Conservation (phyloP, 2,888 invertebrate genomes). For the Drosophila nr. fundita region DNA sequence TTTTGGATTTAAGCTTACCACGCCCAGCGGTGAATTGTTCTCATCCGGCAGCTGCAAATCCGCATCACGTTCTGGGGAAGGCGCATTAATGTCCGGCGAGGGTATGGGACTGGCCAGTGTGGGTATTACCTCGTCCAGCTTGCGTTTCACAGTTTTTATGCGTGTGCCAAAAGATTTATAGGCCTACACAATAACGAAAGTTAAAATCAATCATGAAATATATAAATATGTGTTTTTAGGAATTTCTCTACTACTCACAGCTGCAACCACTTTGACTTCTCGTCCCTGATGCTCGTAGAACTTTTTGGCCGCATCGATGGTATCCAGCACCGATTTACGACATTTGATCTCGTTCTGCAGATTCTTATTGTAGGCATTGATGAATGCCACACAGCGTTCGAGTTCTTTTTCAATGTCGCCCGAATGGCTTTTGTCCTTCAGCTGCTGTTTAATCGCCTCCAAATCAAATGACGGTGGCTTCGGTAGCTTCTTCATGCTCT, state of each 20-base stretch:
- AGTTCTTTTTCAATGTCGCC: constrained; percentile 95
- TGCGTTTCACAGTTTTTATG: constrained; percentile 93
- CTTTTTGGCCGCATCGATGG: constrained; percentile 92
- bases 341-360: constrained; percentile 93
- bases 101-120: constrained; percentile 89
- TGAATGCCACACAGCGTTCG: constrained; percentile 91
- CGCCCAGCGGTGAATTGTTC: constrained; percentile 65
- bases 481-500: constrained; percentile 86
- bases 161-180: constrained; percentile 97
- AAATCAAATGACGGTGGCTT: constrained; percentile 88
- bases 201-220: neutral
- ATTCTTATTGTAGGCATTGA: constrained; percentile 92
- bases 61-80: constrained; percentile 93
- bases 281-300: constrained; percentile 96
- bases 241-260: constrained; percentile 88
- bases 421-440: constrained; percentile 95
- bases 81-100: constrained; percentile 88
- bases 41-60: constrained; percentile 91
- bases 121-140: constrained; percentile 92
- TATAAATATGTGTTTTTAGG: neutral
- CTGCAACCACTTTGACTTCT: constrained; percentile 97
- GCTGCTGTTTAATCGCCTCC: constrained; percentile 90
- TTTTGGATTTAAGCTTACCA: constrained; percentile 53
- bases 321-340: constrained; percentile 90
- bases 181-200: constrained; percentile 87